These are phyloP conservation scores for Lepidurus apus DNA, from an alignment of 1,140 invertebrate genomes.

Conservation along the genomic window DNA sequence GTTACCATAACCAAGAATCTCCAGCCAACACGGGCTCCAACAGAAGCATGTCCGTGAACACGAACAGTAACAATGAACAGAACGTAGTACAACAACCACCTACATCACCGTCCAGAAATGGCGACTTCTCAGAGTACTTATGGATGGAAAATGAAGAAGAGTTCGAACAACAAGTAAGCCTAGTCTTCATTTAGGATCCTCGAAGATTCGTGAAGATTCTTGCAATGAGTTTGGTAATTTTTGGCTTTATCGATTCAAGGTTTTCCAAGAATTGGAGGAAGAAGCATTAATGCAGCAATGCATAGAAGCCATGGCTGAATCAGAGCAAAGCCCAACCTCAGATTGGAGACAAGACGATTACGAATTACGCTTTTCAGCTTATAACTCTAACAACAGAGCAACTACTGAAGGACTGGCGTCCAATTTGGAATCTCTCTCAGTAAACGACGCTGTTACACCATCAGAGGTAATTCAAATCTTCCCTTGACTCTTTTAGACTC, in stretches of 20 bases:
- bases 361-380: not conserved
- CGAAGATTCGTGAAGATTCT: not conserved
- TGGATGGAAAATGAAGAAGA: slow-evolving; percentile 90
- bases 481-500: no score
- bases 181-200: not conserved
- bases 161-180: slow-evolving; percentile 71
- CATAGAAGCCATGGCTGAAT: slow-evolving; percentile 73
- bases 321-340: slow-evolving; percentile 40
- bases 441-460: slow-evolving; percentile 11
- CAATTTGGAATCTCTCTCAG: slow-evolving; percentile 24
- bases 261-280: slow-evolving; percentile 76
- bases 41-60: not conserved
- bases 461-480: not conserved
- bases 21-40: not conserved
- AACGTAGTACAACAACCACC: slow-evolving; percentile 1
- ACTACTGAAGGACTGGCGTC: not conserved
- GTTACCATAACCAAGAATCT: slow-evolving; percentile 10
- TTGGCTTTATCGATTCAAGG: slow-evolving; percentile 48
- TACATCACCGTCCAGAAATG: slow-evolving; percentile 50
- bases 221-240: not conserved
- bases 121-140: slow-evolving; percentile 78
- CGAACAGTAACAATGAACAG: not conserved
- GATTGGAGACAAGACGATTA: slow-evolving; percentile 15
- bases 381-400: not conserved
- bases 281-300: slow-evolving; percentile 81